Evolutionary conservation across 1,140 invertebrate genomes (phyloP), one percentile per base, ranked within the genome.

Genomic region (Temnothorax nylanderi): DNA sequence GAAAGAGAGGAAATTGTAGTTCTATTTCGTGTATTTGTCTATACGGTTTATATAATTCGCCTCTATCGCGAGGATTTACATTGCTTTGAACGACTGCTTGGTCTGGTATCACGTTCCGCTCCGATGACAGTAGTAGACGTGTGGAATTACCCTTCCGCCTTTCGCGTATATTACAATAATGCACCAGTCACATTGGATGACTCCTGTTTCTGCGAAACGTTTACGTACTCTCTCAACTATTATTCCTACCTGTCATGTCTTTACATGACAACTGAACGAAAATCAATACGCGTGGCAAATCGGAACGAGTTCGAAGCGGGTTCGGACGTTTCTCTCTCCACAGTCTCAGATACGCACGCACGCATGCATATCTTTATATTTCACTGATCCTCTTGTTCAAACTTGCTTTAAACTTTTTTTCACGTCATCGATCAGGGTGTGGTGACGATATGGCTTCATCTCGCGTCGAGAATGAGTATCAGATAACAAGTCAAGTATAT

Each of bases 231-330:
- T 32, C 34, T 32, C 80, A 74, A 84, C 80, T 84, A 84, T 84
- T 74, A 75, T 81, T 81, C 37, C 80, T 32, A 75, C 80, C 69
- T 75, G 80, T 84, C 69, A 41, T 60, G 54, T 84, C 69, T 84
- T 62, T 75, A 49, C 67, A 37, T 49, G 80, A 75, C 67, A 60
- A 74, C 80, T 37, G 69, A 84, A 75, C 69, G 69, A 32, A 74
- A 82, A 75, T 81, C 78, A 71, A 84, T 84, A 84, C 26, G n/a
- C 41, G 18, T 49, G 18, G 69, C 26, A 41, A 75, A 75, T 47
- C 21, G 80, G 56, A 84, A 84, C 54, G n/a, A 82, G 51, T 75
- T 84, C 11, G 72, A 34, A 75, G 34, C 37, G 26, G 37, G 54
- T 58, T 58, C 6, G 21, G 18, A 74, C 37, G 54, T 74, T 16